These are phyloP conservation scores for Poeciliopsis presidionis DNA, from an alignment of 2,797 vertebrate species.

Conservation along the genomic window DNA sequence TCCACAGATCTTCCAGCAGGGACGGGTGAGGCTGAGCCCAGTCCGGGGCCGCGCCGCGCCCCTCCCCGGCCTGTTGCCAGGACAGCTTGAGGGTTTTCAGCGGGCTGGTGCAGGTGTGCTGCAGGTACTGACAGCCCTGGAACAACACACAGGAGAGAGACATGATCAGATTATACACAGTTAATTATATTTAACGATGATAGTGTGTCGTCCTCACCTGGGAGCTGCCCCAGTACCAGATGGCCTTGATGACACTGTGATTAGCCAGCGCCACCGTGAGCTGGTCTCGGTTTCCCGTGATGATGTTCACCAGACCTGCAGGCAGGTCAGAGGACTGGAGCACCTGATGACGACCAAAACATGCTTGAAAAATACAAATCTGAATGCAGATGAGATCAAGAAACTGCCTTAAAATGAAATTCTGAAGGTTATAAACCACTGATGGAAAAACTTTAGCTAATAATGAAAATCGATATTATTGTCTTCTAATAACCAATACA, in stretches of 20 bases:
- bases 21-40: slow-evolving; percentile 63
- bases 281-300: slow-evolving; percentile 85
- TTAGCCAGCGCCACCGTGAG: slow-evolving; percentile 85
- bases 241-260: slow-evolving; percentile 88
- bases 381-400: background rate
- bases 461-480: background rate
- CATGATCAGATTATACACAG: background rate
- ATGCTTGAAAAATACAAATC: background rate
- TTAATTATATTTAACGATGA: background rate
- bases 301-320: slow-evolving; percentile 86
- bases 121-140: slow-evolving; percentile 83
- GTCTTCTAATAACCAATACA: background rate
- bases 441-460: background rate
- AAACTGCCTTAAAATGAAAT: background rate
- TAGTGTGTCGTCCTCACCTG: slow-evolving; percentile 70
- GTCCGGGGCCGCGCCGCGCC: slow-evolving; percentile 20
- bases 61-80: slow-evolving; percentile 50
- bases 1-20: slow-evolving; percentile 79
- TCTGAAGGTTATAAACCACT: background rate
- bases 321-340: slow-evolving; percentile 84
- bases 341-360: slow-evolving; percentile 72
- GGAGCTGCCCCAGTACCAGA: slow-evolving; percentile 91
- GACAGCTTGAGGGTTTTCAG: slow-evolving; percentile 77
- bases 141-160: slow-evolving; percentile 10
- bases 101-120: slow-evolving; percentile 74